Percentiles rank a stretch among this genome's conserved stretches.
These are phyloP conservation scores for Molossus alvarezi DNA, from an alignment of 2,797 vertebrate genomes.

Conservation along the genomic window DNA sequence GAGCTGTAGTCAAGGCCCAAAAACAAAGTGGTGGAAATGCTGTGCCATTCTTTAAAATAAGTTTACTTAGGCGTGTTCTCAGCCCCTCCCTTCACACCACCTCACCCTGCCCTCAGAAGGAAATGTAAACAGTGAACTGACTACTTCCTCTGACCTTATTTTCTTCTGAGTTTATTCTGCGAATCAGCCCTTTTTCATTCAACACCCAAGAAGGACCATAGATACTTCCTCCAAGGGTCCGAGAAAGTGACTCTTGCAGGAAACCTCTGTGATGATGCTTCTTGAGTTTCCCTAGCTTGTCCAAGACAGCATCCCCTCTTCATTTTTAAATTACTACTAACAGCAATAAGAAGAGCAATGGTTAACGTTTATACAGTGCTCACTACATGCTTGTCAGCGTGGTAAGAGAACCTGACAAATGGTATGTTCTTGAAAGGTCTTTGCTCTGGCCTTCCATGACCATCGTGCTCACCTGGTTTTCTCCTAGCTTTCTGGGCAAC, in stretches of 20 bases:
- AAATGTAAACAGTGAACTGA: neutral
- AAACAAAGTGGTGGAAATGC: neutral
- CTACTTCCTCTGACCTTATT: conserved; percentile 6
- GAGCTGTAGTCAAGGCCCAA: neutral
- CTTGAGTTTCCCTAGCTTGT: neutral
- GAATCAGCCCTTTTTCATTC: neutral
- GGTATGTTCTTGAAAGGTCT: neutral
- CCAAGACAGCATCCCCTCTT: neutral
- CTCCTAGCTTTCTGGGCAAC: neutral
- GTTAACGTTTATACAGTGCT: neutral
- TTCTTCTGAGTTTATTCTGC: conserved; percentile 9
- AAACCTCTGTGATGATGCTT: neutral
- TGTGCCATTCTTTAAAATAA: neutral
- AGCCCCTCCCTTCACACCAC: neutral
- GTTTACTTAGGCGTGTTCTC: neutral
- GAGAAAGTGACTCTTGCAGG: neutral
- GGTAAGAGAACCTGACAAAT: neutral
- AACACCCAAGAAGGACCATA: too few relatives aligned
- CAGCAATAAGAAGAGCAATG: neutral
- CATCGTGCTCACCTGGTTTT: neutral
- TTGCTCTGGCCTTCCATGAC: neutral
- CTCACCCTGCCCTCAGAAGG: neutral
- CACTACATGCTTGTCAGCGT: rapidly evolving
- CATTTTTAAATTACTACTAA: neutral
- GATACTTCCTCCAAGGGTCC: neutral